Base-by-base conservation (phyloP, 2,888 invertebrate genomes). In the Microctonus hyperodae region DNA sequence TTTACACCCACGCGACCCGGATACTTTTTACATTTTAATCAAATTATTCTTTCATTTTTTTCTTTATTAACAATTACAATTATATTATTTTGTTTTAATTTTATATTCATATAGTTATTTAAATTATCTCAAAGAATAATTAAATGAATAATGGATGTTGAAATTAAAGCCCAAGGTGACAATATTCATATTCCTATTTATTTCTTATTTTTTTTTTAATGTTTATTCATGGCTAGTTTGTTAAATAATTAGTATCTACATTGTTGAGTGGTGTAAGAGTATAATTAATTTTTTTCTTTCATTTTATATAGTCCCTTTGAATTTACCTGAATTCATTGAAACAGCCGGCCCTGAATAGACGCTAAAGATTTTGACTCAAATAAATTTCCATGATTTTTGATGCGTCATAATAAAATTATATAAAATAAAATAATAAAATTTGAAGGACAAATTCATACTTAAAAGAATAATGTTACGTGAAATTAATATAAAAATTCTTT, bases 11-110 rank as follows among this genome's bases (percentile, higher is more conserved):
- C 76, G 73, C 73, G 55, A 33, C 16, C 55, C 68, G 66, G 63
- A 65, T 62, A 69, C 72, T 70, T 77, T 78, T 78, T 78, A 78
- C 78, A 77, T 76, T 76, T 77, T 76, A 69, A 44, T 66, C 70
- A 44, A 16, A 33, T 31, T 48, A 61, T 20, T 33, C 56, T 37
- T 56, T 56, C 55, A 35, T 33, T 22, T 16, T 25, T 63, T 16
- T 56, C 10, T 16, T 22, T 22, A 33, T 40, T 4, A 1, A 7
- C 50, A 53, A 25, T 33, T 22, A 23, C 1, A 5, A 4, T 2
- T 16, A 22, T 57, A 13, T 31, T 57, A 20, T 5, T 56, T 44
- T 57, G 11, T 22, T 53, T 40, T 7, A 20, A 13, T 55, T 31
- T 37, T 40, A 11, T 28, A n/a, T 40, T 33, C 35, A 9, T 57